Evolutionary conservation across 2,797 vertebrate species (phyloP).

Genomic region (Craterocephalus amniculus): DNA sequence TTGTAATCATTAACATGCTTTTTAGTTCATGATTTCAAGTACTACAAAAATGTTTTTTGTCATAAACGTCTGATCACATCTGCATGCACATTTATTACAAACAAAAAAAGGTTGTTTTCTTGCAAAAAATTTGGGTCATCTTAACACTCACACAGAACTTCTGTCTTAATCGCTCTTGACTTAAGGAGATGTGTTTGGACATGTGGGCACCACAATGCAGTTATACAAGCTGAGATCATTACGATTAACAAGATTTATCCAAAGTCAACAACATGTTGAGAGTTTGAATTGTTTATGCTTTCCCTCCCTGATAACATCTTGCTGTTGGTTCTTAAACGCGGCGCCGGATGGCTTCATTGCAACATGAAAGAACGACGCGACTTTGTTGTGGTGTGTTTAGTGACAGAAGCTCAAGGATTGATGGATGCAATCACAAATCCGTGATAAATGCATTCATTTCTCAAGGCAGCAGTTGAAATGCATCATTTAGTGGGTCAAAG

Average conservation of each 20-base stretch:
- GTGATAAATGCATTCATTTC: background rate
- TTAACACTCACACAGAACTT: conserved; percentile 4
- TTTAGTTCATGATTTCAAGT: background rate
- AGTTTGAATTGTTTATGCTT: conserved; percentile 33
- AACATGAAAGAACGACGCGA: background rate
- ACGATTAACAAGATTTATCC: conserved; percentile 40
- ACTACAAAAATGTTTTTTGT: background rate
- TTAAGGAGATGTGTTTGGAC: conserved; percentile 36
- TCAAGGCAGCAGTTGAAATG: conserved; percentile 6
- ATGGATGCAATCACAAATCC: conserved; percentile 24
- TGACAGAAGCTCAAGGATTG: conserved; percentile 22
- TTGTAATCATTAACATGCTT: conserved; percentile 7
- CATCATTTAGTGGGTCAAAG: conserved; percentile 11
- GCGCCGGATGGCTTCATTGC: conserved; percentile 27
- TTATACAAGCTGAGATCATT: conserved; percentile 35
- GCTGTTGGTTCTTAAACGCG: conserved; percentile 1
- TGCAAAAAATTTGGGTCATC: conserved; percentile 2
- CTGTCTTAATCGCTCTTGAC: background rate
- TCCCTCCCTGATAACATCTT: conserved; percentile 47
- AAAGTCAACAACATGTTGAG: conserved; percentile 61
- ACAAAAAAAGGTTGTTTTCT: background rate
- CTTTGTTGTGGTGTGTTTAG: background rate
- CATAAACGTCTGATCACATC: background rate
- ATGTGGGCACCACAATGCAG: conserved; percentile 28
- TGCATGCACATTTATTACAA: background rate